phyloP scores from a whole-genome alignment of 1,140 invertebrate species.

The Parapsyche elsis region DNA sequence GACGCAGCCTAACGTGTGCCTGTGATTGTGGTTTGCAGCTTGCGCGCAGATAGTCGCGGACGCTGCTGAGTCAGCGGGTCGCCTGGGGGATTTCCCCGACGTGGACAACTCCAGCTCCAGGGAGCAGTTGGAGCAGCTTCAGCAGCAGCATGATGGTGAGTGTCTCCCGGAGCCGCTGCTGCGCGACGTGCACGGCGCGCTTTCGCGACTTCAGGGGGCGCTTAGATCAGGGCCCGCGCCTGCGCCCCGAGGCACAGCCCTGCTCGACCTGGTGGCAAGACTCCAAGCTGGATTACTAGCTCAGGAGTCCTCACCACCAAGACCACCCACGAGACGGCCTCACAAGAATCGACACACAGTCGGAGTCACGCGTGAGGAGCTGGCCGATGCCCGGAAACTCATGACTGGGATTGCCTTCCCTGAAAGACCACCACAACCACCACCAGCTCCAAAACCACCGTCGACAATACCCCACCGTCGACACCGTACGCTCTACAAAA shows the following conservation, averaged over 20 bases:
- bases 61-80: conserved; percentile 62
- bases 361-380: conserved; percentile 81
- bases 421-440: conserved; percentile 46
- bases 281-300: conserved; percentile 76
- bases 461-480: conserved; percentile 43
- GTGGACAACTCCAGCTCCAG: conserved; percentile 55
- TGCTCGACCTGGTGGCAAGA: conserved; percentile 79
- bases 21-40: conserved; percentile 62
- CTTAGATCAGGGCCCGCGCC: conserved; percentile 70
- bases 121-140: conserved; percentile 56
- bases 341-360: conserved; percentile 79
- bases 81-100: conserved; percentile 45
- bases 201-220: conserved; percentile 78
- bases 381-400: conserved; percentile 78
- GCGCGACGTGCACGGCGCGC: conserved; percentile 81
- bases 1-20: no score
- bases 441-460: conserved; percentile 2
- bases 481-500: conserved; percentile 53
- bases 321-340: conserved; percentile 60
- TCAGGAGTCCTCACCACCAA: conserved; percentile 59
- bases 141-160: conserved; percentile 59
- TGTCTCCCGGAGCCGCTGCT: conserved; percentile 70
- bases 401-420: conserved; percentile 73
- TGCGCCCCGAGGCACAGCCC: conserved; percentile 68
- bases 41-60: conserved; percentile 71